Percentiles rank a stretch among this genome's conserved stretches.
These are phyloP conservation scores for Danio tinwini DNA, from an alignment of 2,797 vertebrate genomes.

Conservation along the genomic window DNA sequence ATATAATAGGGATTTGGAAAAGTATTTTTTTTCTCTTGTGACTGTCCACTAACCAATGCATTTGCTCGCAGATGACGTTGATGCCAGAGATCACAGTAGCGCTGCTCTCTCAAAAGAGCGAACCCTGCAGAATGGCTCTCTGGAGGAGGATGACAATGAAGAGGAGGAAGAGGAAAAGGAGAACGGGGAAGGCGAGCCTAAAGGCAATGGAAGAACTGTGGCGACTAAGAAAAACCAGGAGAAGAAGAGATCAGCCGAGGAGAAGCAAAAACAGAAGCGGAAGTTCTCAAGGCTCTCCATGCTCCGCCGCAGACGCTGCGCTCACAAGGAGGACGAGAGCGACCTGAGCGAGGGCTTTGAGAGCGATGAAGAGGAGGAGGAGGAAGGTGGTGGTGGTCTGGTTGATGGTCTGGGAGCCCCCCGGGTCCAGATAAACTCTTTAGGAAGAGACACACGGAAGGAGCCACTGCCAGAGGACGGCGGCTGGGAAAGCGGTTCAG, in stretches of 20 bases:
- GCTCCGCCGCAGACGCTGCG: constrained; percentile 87
- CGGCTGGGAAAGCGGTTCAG: constrained; percentile 86
- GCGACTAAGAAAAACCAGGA: constrained; percentile 45
- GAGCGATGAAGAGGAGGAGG: constrained; percentile 79
- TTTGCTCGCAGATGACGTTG: constrained; percentile 81
- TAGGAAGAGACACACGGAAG: constrained; percentile 72
- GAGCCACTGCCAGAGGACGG: constrained; percentile 77
- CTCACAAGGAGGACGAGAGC: constrained; percentile 88
- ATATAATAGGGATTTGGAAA: neutral
- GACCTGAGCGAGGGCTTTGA: constrained; percentile 98
- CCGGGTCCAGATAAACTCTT: constrained; percentile 46
- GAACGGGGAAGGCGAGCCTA: constrained; percentile 67
- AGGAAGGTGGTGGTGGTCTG: constrained; percentile 54
- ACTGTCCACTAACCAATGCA: neutral
- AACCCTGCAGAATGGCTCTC: constrained; percentile 78
- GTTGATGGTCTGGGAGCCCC: constrained; percentile 41
- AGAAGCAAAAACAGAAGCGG: constrained; percentile 83
- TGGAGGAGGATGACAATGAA: constrained; percentile 76
- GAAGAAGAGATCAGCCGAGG: constrained; percentile 64
- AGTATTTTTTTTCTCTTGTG: neutral
- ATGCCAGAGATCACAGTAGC: constrained; percentile 74
- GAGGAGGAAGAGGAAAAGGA: constrained; percentile 71
- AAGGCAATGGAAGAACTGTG: constrained; percentile 44
- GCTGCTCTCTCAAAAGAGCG: constrained; percentile 56
- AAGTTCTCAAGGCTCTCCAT: constrained; percentile 91